These are phyloP conservation scores for Synanthedon andrenaeformis DNA, from an alignment of 2,888 invertebrate species.

Conservation along the genomic window DNA sequence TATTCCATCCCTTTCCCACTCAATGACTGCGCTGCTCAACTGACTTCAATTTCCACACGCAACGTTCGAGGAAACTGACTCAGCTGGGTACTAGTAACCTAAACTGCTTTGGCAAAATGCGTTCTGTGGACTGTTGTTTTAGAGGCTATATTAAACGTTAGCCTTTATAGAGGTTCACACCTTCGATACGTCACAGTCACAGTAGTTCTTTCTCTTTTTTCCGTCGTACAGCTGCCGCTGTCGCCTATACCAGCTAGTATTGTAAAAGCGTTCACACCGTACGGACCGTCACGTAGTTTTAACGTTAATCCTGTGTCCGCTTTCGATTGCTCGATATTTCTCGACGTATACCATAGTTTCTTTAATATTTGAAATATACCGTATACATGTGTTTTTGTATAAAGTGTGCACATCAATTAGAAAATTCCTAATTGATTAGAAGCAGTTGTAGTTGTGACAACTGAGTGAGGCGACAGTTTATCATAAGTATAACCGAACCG, in stretches of 20 bases:
- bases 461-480: conserved; percentile 18
- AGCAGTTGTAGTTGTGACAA: neutral
- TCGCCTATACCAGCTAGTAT: conserved; percentile 40
- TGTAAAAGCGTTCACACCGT: conserved; percentile 45
- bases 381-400: neutral
- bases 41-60: conserved; percentile 57
- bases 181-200: conserved; percentile 36
- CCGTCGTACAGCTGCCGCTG: conserved; percentile 48
- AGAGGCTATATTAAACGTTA: conserved; percentile 16
- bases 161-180: conserved; percentile 27
- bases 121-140: conserved; percentile 22
- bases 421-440: neutral
- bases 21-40: conserved; percentile 42
- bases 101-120: conserved; percentile 18
- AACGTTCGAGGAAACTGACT: conserved; percentile 57
- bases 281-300: conserved; percentile 39
- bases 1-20: conserved; percentile 43
- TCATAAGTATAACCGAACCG: conserved; percentile 21
- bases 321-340: conserved; percentile 40
- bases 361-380: conserved; percentile 2
- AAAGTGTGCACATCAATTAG: neutral
- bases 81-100: conserved; percentile 31
- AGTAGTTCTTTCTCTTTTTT: conserved; percentile 63
- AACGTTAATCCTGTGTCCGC: conserved; percentile 26
- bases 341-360: conserved; percentile 30